These are phyloP conservation scores for Halictus ligatus DNA, from an alignment of 2,888 invertebrate species.

Conservation along the genomic window DNA sequence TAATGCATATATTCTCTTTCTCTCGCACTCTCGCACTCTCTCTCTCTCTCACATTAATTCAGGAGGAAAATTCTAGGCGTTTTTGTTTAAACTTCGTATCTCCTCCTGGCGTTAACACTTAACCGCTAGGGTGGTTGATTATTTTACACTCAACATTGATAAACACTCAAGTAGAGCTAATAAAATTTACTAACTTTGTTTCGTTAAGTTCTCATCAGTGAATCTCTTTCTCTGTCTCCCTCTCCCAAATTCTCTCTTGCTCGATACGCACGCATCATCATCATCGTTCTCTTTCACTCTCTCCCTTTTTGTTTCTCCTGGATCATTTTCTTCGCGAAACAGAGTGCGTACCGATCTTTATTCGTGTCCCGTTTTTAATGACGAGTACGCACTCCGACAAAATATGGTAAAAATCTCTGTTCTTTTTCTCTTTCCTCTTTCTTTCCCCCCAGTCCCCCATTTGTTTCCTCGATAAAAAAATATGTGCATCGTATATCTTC, in stretches of 20 bases:
- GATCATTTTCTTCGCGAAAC: constrained; percentile 1
- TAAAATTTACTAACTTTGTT: constrained; percentile 60
- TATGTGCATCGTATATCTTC: constrained; percentile 69
- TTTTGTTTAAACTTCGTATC: constrained; percentile 23
- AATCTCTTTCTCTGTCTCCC: constrained; percentile 1
- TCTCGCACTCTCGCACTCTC: constrained; percentile 3
- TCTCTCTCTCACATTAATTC: constrained; percentile 5
- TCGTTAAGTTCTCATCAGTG: constrained; percentile 7
- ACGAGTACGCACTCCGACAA: constrained; percentile 28
- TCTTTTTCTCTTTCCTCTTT: neutral
- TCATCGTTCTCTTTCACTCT: neutral
- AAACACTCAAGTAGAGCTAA: constrained; percentile 73
- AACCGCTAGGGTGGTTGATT: constrained; percentile 64
- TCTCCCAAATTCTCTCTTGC: constrained; percentile 9
- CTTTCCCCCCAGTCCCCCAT: neutral
- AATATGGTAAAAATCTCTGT: constrained; percentile 45
- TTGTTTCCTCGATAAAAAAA: constrained; percentile 68
- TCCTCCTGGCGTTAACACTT: constrained; percentile 65
- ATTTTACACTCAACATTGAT: constrained; percentile 78
- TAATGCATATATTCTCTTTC: constrained; percentile 1
- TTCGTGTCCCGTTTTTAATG: neutral
- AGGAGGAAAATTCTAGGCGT: constrained; percentile 28
- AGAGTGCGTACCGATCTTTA: constrained; percentile 13
- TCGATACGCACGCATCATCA: constrained; percentile 1
- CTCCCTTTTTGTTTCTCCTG: neutral